phyloP scores from a whole-genome alignment of 2,797 vertebrate species.

The Arrhamphus sclerolepis region DNA sequence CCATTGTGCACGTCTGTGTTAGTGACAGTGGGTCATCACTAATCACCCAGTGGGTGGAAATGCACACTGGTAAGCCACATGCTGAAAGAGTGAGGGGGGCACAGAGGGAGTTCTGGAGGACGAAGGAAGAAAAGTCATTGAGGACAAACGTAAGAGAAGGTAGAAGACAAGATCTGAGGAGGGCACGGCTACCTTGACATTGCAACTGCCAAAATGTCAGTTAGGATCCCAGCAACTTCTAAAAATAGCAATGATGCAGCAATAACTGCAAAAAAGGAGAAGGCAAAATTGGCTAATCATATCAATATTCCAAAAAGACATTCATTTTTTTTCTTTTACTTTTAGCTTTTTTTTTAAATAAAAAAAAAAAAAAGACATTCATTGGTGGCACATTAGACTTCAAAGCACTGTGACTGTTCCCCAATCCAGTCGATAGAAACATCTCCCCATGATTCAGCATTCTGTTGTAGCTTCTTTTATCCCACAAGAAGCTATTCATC shows the following conservation, averaged over 20 bases:
- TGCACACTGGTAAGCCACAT: conserved; percentile 38
- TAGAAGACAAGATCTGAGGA: conserved; percentile 29
- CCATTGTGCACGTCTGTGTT: conserved; percentile 53
- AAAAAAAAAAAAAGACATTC: conserved; percentile 24
- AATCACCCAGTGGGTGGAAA: conserved; percentile 72
- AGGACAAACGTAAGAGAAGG: conserved; percentile 36
- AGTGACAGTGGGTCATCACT: conserved; percentile 68
- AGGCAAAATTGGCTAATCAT: conserved; percentile 9
- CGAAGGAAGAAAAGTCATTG: conserved; percentile 32
- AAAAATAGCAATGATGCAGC: conserved; percentile 39
- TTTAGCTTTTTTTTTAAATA: too few species aligned
- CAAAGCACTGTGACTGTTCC: conserved; percentile 32
- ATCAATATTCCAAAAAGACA: conserved; percentile 18
- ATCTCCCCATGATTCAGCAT: conserved; percentile 62
- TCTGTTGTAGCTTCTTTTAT: conserved; percentile 22
- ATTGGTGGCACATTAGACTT: conserved; percentile 35
- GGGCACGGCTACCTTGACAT: conserved; percentile 19
- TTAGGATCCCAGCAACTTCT: conserved; percentile 26
- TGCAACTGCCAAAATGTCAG: conserved; percentile 4
- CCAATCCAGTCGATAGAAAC: conserved; percentile 43
- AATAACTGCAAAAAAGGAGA: conserved; percentile 1
- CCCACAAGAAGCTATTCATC: conserved; percentile 44
- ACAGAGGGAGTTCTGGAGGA: conserved; percentile 23
- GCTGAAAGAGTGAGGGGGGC: conserved; percentile 44
- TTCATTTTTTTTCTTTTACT: too few species aligned